Base-by-base conservation (phyloP, 2,888 invertebrate species). In the Clitarchus hookeri region DNA sequence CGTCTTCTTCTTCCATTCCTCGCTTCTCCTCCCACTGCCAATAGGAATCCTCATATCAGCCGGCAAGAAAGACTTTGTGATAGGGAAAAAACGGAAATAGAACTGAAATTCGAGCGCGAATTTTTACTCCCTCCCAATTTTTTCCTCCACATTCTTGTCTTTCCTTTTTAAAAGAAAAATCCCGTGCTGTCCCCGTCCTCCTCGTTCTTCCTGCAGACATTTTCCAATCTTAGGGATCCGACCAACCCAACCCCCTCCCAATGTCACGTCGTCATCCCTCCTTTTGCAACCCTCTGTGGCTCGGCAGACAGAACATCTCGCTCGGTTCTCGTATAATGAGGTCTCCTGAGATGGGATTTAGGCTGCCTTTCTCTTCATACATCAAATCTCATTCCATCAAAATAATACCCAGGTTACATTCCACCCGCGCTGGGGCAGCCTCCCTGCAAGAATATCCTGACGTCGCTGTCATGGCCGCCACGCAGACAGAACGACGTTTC, bases 41-140 rank as follows among this genome's bases (percentile, higher is more conserved):
- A 82, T 82, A 44, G 82, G 82, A 82, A 23, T 82, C 82, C 82
- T 82, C 82, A 44, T 82, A 65, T 65, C 65, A 65, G 19, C 65
- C 65, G 27, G 27, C 36, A 19, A 82, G 36, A 82, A 36, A 82
- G 36, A 82, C 82, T 82, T 82, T 19, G 23, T 23, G 82, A 82
- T 36, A 82, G 82, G 82, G 82, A 44, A 82, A n/a, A 27, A 82
- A 82, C 82, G 82, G 82, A 82, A 82, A 82, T 36, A 82, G 82
- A 82, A 83, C 83, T 83, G 85, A 83, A 85, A 85, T 83, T 85
- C 82, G 85, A 85, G 80, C 85, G 80, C 82, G 65, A 83, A 80
- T 85, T 36, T 85, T 85, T 85, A 12, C 85, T 54, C 36, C 65
- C 44, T 85, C 85, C 44, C 13, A n/a, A 85, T 26, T 85, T 79